Conservation (phyloP, 2,888 invertebrate species). For the Dryobota labecula region DNA sequence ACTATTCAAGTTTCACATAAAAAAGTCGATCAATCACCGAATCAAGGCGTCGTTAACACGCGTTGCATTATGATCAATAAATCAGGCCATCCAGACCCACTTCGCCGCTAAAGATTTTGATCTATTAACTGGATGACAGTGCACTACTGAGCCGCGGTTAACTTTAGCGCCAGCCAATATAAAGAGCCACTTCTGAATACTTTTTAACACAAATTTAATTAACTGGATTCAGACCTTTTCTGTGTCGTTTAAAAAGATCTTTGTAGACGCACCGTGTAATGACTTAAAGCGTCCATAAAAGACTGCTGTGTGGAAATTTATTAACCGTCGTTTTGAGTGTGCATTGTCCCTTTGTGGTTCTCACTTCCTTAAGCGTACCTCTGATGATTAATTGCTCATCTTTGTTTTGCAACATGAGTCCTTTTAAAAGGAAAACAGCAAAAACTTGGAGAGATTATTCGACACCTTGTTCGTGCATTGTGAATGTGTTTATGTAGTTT, state of each 20-base stretch:
- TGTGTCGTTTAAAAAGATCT: constrained; percentile 84
- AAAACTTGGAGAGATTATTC: constrained; percentile 69
- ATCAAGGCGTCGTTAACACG: constrained; percentile 87
- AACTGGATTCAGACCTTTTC: constrained; percentile 84
- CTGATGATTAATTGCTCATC: constrained; percentile 81
- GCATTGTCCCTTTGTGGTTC: constrained; percentile 80
- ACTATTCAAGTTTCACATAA: constrained; percentile 77
- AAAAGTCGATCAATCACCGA: constrained; percentile 88
- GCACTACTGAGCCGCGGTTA: constrained; percentile 78
- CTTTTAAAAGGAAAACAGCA: constrained; percentile 66
- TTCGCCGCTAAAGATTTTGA: constrained; percentile 85
- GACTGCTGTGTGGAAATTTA: constrained; percentile 87
- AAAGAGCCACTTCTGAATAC: constrained; percentile 84
- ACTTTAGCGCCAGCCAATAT: constrained; percentile 87
- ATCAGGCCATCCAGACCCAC: constrained; percentile 83
- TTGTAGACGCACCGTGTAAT: constrained; percentile 87
- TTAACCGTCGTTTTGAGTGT: constrained; percentile 81
- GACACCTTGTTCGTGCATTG: constrained; percentile 69
- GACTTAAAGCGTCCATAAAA: constrained; percentile 87
- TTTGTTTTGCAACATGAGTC: constrained; percentile 72
- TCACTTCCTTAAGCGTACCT: constrained; percentile 75
- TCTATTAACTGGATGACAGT: constrained; percentile 87
- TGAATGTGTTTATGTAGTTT: constrained; percentile 65
- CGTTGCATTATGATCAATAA: constrained; percentile 86
- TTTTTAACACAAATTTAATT: constrained; percentile 89